Base-by-base conservation (phyloP, 2,113 vertebrate genomes). In the Ctenodactylus gundi region DNA sequence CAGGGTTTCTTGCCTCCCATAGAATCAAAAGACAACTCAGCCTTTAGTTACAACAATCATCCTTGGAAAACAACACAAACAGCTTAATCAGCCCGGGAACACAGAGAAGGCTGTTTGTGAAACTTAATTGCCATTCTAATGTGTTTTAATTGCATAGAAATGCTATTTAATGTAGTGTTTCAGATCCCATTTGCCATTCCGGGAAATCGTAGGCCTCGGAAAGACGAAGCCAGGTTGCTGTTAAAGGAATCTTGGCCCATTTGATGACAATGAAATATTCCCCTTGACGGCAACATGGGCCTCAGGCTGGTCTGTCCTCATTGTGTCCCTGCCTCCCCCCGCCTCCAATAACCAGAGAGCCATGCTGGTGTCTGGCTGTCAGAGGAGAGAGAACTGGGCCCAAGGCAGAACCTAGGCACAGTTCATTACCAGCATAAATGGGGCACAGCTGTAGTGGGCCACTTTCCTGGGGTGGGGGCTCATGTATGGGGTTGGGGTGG, bases 71-170 rank as follows among this genome's bases (percentile, higher is more conserved):
- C 6, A 7, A 93, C 86, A 67, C 85, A 95, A 95, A 97, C 92
- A 93, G 97, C 97, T 98, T 94, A 97, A 97, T 98, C 98, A 97
- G 96, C 94, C 94, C 84, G 13, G 96, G 97, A 97, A 94, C 97
- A 97, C 15, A 78, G 96, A 96, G 90, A 96, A 95, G 96, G 96
- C 97, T 98, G 98, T 98, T 98, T 97, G 93, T 76, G 94, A 96
- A 95, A 88, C 76, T 17, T 97, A 98, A 98, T 97, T 98, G 97
- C 97, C 98, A 98, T 97, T 97, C 95, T 94, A 97, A 97, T 97
- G 97, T 97, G 97, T 88, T 78, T 96, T 97, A 97, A 97, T 97
- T 97, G 96, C 60, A 95, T 13, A 96, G 97, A 95, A 98, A 97
- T 81, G 96, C 97, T 67, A 97, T 88, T 98, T 97, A 97, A 97